phyloP scores from a whole-genome alignment of 2,888 invertebrate species.

The Phymatocera aterrima region DNA sequence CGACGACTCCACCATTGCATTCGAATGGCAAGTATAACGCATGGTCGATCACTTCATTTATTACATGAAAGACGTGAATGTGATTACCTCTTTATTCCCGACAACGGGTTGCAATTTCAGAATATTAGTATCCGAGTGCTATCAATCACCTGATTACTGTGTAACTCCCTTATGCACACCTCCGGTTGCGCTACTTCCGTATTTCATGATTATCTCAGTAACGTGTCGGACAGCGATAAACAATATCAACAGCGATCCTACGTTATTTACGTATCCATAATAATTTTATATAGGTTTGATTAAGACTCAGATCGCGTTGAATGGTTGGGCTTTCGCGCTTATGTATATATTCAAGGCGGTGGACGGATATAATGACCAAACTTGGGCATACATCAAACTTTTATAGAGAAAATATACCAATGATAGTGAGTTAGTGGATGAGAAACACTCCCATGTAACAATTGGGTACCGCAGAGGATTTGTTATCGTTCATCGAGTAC shows the following conservation, averaged over 20 bases:
- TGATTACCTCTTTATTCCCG: not conserved
- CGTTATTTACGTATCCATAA: no score
- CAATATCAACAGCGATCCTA: not conserved
- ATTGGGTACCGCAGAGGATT: not conserved
- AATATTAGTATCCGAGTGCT: not conserved
- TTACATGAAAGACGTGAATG: not conserved
- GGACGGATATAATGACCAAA: no score
- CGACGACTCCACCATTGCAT: slow-evolving; percentile 45
- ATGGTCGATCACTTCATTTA: not conserved
- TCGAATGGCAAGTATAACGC: slow-evolving; percentile 53
- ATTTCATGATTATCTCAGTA: not conserved
- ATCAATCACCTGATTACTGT: not conserved
- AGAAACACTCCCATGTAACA: no score
- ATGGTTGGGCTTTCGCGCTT: no score
- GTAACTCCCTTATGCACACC: not conserved
- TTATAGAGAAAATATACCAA: no score
- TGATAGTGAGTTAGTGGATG: no score
- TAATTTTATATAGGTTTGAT: no score
- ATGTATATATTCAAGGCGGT: no score
- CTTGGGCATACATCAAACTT: no score
- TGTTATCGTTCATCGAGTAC: not conserved
- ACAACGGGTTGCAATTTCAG: not conserved
- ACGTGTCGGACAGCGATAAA: not conserved
- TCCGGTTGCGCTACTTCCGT: not conserved
- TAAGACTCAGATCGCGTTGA: no score